Evolutionary conservation across 2,113 vertebrate genomes (phyloP), one percentile per base, ranked within the genome.

Genomic region (Puntigrus tetrazona): DNA sequence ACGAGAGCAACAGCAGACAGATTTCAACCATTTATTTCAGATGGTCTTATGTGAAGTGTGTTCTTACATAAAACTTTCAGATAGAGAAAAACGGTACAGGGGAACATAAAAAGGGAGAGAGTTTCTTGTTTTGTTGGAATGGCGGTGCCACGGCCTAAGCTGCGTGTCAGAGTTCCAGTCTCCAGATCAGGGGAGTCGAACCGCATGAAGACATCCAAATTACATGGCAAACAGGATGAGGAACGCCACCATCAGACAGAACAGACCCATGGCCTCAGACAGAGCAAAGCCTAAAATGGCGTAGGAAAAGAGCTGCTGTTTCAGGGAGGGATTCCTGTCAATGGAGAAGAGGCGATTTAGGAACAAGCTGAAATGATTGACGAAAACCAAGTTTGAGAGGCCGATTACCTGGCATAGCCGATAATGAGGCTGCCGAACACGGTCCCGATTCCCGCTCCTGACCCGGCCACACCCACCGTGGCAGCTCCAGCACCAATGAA

Each of bases 241-340:
- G 91, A 95, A 95, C 2, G 94, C 94, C 92, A 95, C 94, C 94
- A 95, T 95, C 90, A 95, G 87, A 93, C 94, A 95, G 90, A 95
- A 95, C 22, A 95, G 93, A 81, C 94, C 94, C 94, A 95, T 95
- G 50, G 94, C 94, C 85, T 95, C 94, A 86, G 94, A 95, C 78
- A 95, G 86, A 31, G 94, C 94, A 7, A 95, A 95, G 14, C 94
- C 94, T 91, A 95, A 88, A 92, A 95, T 95, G 87, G 94, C 94
- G 0, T 95, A 95, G 52, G 94, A 95, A 90, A 95, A 95, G 50
- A 95, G 94, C 91, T 95, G 94, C 89, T 95, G 94, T 89, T 95
- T 95, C 91, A 95, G 90, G 65, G 94, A 95, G 47, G 94, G 94
- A 91, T 95, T 95, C 91, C 94, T 95, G 92, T 10, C 83, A n/a